A percentile compares a stretch with the other conserved stretches of the same genome.
These are phyloP conservation scores for Neostethus bicornis DNA, from an alignment of 2,797 vertebrate species.

Conservation along the genomic window DNA sequence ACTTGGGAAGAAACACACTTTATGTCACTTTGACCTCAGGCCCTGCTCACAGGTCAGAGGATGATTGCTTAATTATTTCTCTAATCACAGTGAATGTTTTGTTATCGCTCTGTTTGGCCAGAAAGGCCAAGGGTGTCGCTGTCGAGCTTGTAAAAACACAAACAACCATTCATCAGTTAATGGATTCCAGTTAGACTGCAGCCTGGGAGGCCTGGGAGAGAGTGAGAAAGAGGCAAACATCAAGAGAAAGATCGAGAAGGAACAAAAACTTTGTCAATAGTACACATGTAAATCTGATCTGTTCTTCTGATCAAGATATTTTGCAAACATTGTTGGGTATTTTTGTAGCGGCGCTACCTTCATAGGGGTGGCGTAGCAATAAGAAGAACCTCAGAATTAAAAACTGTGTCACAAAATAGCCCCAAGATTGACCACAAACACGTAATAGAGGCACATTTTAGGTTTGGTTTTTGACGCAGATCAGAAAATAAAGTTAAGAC, in stretches of 20 bases:
- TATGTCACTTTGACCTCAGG: slow-evolving; percentile 58
- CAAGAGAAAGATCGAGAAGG: slow-evolving; percentile 19
- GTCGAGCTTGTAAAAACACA: slow-evolving; percentile 72
- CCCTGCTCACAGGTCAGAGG: slow-evolving; percentile 59
- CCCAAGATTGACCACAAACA: no score
- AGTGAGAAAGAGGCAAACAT: slow-evolving; percentile 19
- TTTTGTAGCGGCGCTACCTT: background rate
- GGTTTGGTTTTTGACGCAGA: no score
- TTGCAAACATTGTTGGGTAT: slow-evolving; percentile 5
- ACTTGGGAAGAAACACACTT: slow-evolving; percentile 57
- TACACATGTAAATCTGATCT: background rate
- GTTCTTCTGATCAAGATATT: slow-evolving; percentile 12
- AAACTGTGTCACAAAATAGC: no score
- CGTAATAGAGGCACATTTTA: no score
- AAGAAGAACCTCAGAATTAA: background rate
- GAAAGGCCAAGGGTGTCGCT: slow-evolving; percentile 50
- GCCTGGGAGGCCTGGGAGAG: slow-evolving; percentile 27
- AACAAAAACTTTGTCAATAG: slow-evolving; percentile 11
- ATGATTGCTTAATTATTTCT: slow-evolving; percentile 70
- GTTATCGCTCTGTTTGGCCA: slow-evolving; percentile 42
- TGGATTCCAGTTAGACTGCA: slow-evolving; percentile 61
- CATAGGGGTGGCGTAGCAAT: slow-evolving; percentile 2
- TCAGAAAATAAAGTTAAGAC: no score
- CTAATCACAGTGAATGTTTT: slow-evolving; percentile 69
- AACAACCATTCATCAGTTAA: slow-evolving; percentile 69